phyloP scores from a whole-genome alignment of 2,888 invertebrate species.

The Callinectes sapidus region DNA sequence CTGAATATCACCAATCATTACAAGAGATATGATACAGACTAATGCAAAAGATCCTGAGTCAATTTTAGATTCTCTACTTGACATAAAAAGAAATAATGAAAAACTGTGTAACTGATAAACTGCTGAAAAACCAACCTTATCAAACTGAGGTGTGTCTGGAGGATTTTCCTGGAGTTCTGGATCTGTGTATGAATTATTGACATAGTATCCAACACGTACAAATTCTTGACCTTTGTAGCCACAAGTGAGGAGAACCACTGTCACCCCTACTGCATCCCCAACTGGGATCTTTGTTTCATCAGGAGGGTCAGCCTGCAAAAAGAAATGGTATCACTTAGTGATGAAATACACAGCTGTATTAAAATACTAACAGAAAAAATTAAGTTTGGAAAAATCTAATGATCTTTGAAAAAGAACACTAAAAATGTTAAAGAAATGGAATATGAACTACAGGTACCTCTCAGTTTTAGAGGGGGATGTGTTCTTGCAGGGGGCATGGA shows the following conservation, averaged over 20 bases:
- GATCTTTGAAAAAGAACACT: neutral
- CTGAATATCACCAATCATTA: too few species aligned
- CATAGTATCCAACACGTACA: slow-evolving; percentile 98
- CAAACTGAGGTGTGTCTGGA: slow-evolving; percentile 92
- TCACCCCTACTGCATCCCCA: slow-evolving; percentile 98
- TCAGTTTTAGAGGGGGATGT: too few species aligned
- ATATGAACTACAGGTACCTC: too few species aligned
- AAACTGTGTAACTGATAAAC: neutral
- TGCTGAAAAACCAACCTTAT: slow-evolving; percentile 82
- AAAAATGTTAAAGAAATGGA: neutral
- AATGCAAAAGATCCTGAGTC: too few species aligned
- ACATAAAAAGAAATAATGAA: too few species aligned
- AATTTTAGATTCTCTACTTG: too few species aligned
- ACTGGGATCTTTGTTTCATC: slow-evolving; percentile 95
- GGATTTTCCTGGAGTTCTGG: slow-evolving; percentile 93
- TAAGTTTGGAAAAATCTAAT: neutral
- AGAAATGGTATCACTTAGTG: slow-evolving; percentile 72
- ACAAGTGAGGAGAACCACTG: slow-evolving; percentile 96
- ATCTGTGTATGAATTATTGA: slow-evolving; percentile 97
- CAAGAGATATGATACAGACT: too few species aligned
- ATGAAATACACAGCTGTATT: neutral
- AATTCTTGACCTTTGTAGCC: slow-evolving; percentile 95
- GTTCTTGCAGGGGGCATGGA: too few species aligned
- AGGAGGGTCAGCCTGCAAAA: slow-evolving; percentile 90
- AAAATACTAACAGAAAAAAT: neutral